These are phyloP conservation scores for Spilarctia lutea DNA, from an alignment of 2,888 invertebrate genomes.

Conservation along the genomic window DNA sequence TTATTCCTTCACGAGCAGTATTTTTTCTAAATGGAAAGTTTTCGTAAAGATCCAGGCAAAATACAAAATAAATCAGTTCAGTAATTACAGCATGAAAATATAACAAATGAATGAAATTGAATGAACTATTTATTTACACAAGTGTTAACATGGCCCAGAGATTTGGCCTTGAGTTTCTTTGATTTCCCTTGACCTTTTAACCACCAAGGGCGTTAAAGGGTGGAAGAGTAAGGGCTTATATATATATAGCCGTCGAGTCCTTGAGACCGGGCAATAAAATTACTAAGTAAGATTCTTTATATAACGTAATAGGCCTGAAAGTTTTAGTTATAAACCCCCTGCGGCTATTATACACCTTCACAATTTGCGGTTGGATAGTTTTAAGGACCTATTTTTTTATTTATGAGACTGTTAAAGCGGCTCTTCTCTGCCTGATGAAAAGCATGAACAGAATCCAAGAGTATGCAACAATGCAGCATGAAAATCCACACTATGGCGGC, in stretches of 20 bases:
- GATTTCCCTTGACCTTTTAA: background rate
- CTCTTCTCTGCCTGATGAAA: too few relatives aligned
- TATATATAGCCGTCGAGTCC: background rate
- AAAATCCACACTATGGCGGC: too few relatives aligned
- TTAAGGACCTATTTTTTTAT: too few relatives aligned
- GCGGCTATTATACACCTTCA: background rate
- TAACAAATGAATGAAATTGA: background rate
- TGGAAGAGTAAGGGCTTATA: background rate
- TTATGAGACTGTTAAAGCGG: too few relatives aligned
- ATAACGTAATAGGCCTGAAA: background rate
- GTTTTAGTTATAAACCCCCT: background rate
- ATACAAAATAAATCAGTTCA: too few relatives aligned
- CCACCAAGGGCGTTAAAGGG: background rate
- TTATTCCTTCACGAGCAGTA: too few relatives aligned
- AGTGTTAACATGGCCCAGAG: background rate
- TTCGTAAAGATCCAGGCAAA: too few relatives aligned
- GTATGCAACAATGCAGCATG: too few relatives aligned
- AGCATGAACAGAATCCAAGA: too few relatives aligned
- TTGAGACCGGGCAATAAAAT: background rate
- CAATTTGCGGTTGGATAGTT: too few relatives aligned
- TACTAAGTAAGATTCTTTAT: background rate
- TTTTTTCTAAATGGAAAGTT: too few relatives aligned
- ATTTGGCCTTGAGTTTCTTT: background rate
- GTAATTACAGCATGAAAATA: background rate
- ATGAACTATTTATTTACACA: background rate